Conservation (phyloP, 2,888 invertebrate genomes). For the Temnothorax unifasciatus region DNA sequence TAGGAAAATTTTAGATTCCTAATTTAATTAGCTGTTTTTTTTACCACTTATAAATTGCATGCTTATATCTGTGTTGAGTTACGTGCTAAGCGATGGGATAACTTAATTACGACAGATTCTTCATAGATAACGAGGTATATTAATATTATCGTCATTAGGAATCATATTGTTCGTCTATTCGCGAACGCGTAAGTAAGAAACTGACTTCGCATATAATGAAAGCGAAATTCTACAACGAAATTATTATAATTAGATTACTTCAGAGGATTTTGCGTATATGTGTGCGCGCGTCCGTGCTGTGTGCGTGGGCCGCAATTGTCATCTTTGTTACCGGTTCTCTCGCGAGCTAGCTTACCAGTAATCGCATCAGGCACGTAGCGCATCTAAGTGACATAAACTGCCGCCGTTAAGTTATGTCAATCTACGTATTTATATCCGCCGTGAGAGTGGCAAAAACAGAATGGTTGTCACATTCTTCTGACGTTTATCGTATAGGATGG, state of each 20-base stretch:
- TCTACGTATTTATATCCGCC: constrained; percentile 43
- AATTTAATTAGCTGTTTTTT: constrained; percentile 29
- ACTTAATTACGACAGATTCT: constrained; percentile 43
- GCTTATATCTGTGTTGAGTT: constrained; percentile 22
- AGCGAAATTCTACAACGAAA: constrained; percentile 38
- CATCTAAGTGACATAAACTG: constrained; percentile 53
- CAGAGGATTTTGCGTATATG: constrained; percentile 27
- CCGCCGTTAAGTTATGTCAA: constrained; percentile 59
- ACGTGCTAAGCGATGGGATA: constrained; percentile 10
- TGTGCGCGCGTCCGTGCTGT: no score
- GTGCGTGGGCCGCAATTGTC: constrained; percentile 35
- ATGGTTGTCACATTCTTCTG: constrained; percentile 49
- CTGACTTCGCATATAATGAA: constrained; percentile 27
- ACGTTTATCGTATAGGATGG: constrained; percentile 44
- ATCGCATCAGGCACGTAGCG: constrained; percentile 33
- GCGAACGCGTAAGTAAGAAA: constrained; percentile 5
- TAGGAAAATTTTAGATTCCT: neutral
- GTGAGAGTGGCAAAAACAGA: constrained; percentile 44
- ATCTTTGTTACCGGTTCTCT: constrained; percentile 19
- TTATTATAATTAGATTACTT: constrained; percentile 61
- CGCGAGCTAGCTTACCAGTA: constrained; percentile 26
- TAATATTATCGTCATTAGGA: constrained; percentile 35
- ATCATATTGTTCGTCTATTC: constrained; percentile 33
- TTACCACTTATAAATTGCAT: neutral
- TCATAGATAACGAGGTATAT: constrained; percentile 34